Evolutionary conservation across 2,113 vertebrate species (phyloP), one percentile per base, ranked within the genome.

Genomic region (Burhinus oedicnemus): DNA sequence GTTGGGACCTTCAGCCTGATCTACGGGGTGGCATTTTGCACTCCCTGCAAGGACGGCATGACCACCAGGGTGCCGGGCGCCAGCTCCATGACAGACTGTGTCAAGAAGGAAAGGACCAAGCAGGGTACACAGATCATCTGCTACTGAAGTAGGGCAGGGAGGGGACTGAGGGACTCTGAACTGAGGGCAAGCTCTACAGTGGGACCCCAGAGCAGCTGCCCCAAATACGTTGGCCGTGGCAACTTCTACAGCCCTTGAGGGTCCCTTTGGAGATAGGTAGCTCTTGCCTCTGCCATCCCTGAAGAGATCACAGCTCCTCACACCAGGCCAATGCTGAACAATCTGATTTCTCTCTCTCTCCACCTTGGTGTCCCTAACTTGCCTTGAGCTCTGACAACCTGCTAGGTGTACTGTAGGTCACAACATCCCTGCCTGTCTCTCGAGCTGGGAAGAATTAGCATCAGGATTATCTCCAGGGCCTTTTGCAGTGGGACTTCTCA

Each of bases 11-110:
- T 79, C 72, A 93, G 62, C 38, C 22, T 16, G 7, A 29, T 7
- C 34, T 83, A 87, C 1, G 83, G 94, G 8, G 9, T 6, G 34
- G 26, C 14, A 26, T 45, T 32, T 7, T 95, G 94, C 87, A 83
- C 71, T 8, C 20, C 54, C 32, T 93, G 94, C 54, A 36, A 83
- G 77, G 36, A 57, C 0, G 7, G 47, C 34, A 82, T 58, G 71
- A 72, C 19, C 71, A 87, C 90, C 21, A 34, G 12, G 5, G 9
- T 5, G 5, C 8, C 6, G 0, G 87, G 90, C 0, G 3, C 87
- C 60, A 74, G 42, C 26, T 79, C 83, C 38, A 1, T 5, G 11
- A 32, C 0, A 1, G 38, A 75, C 44, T 93, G 94, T 14, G 44
- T 83, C 49, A 51, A 69, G 36, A 34, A 51, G 14, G 54, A 58